A percentile compares a stretch with the other conserved stretches of the same genome.
Conservation (phyloP, 2,113 vertebrate genomes). For the Pomatostomus ruficeps region DNA sequence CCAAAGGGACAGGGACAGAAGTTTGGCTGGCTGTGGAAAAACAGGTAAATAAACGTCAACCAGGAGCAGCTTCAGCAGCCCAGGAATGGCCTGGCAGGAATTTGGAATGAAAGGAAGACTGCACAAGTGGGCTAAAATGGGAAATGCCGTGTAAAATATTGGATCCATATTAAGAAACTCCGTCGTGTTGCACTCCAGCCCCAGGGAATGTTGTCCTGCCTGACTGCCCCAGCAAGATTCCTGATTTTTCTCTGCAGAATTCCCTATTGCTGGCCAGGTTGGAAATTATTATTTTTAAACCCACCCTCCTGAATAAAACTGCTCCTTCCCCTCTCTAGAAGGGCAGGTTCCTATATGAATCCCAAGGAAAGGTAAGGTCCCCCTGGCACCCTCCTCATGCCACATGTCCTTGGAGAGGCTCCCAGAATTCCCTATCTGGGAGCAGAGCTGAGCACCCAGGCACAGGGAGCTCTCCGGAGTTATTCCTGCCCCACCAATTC, state of each 20-base stretch:
- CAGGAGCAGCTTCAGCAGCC: not conserved
- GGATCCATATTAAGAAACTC: too few species aligned
- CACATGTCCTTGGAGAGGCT: not conserved
- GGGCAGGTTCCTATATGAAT: fast-evolving
- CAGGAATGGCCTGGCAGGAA: not conserved
- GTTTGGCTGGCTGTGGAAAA: not conserved
- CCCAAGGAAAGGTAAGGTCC: too few species aligned
- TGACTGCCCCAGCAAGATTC: not conserved
- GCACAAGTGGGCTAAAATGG: fast-evolving
- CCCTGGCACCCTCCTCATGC: too few species aligned
- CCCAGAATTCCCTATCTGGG: not conserved
- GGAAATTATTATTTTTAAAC: fast-evolving
- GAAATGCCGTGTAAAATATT: not conserved
- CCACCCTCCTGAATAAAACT: fast-evolving
- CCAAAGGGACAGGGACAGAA: not conserved
- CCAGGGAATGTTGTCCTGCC: not conserved
- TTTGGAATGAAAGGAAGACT: not conserved
- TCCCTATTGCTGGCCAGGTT: fast-evolving
- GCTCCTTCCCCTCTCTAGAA: not conserved
- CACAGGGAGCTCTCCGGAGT: too few species aligned
- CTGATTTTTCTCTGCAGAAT: not conserved
- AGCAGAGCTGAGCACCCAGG: not conserved
- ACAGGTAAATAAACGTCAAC: not conserved
- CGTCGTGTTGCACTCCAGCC: fast-evolving
- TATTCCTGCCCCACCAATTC: too few species aligned